Conservation (phyloP, 2,888 invertebrate genomes). For the Cerceris ruficornis region DNA sequence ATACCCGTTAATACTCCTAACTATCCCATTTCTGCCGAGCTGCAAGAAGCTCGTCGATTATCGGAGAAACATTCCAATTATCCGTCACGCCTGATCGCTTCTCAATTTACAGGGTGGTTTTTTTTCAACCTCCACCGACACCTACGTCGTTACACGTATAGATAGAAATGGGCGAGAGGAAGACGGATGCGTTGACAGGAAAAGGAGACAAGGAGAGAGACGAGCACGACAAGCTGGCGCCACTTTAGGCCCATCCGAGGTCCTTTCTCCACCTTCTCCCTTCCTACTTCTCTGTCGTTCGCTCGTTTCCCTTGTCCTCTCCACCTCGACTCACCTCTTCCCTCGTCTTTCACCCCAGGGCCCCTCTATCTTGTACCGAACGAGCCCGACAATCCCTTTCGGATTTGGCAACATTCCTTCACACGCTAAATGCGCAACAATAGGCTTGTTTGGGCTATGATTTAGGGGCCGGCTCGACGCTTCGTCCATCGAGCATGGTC, state of each 20-base stretch:
- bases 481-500: constrained; percentile 58
- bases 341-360: constrained; percentile 32
- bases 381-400: constrained; percentile 60
- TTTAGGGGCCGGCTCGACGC: constrained; percentile 73
- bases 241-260: constrained; percentile 67
- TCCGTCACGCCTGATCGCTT: constrained; percentile 61
- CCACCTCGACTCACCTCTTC: constrained; percentile 32
- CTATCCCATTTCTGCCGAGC: constrained; percentile 71
- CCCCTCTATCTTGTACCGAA: constrained; percentile 47
- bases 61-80: constrained; percentile 63
- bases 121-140: neutral
- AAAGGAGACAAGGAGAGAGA: constrained; percentile 35
- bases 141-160: neutral
- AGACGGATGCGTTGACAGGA: constrained; percentile 45
- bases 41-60: constrained; percentile 42
- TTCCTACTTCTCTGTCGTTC: constrained; percentile 4
- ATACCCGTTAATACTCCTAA: constrained; percentile 74
- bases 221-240: constrained; percentile 77
- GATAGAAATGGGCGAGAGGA: constrained; percentile 14
- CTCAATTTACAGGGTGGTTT: constrained; percentile 53
- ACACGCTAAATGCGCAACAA: constrained; percentile 80
- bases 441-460: constrained; percentile 80
- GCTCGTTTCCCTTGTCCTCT: constrained; percentile 13
- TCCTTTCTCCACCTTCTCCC: constrained; percentile 50
- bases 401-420: constrained; percentile 79